Evolutionary conservation across 2,888 invertebrate genomes (phyloP).

Genomic region (Callinectes sapidus): DNA sequence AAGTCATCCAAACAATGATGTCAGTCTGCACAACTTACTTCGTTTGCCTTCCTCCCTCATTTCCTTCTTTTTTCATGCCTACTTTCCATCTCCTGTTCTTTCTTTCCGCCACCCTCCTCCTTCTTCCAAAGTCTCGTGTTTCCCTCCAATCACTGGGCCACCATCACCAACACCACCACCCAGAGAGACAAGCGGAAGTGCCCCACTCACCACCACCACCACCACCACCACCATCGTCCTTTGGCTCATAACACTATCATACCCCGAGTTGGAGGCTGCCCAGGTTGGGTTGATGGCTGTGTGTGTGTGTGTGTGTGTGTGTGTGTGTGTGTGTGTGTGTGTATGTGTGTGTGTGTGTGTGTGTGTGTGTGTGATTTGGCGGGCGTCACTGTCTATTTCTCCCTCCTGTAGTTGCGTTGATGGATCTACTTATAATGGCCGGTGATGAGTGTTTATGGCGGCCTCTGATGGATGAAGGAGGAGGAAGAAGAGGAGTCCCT

Average conservation of each 20-base stretch:
- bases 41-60: background rate
- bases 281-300: background rate
- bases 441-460: constrained; percentile 21
- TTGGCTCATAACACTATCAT: background rate
- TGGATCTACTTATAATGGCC: constrained; percentile 20
- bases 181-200: constrained; percentile 19
- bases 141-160: background rate
- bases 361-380: background rate
- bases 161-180: background rate
- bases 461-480: background rate
- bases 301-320: constrained; percentile 24
- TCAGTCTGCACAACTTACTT: background rate
- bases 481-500: background rate
- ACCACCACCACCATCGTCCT: constrained; percentile 15
- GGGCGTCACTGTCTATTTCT: constrained; percentile 2
- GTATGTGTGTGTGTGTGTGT: background rate
- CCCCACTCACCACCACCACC: constrained; percentile 22
- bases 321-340: constrained; percentile 25
- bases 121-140: background rate
- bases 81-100: background rate
- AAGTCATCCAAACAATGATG: background rate
- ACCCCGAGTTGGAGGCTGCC: background rate
- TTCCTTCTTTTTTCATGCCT: background rate
- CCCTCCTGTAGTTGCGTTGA: constrained; percentile 6
- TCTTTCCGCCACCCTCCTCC: background rate